These are phyloP conservation scores for Zophobas atratus DNA, from an alignment of 1,140 invertebrate species.

Conservation along the genomic window DNA sequence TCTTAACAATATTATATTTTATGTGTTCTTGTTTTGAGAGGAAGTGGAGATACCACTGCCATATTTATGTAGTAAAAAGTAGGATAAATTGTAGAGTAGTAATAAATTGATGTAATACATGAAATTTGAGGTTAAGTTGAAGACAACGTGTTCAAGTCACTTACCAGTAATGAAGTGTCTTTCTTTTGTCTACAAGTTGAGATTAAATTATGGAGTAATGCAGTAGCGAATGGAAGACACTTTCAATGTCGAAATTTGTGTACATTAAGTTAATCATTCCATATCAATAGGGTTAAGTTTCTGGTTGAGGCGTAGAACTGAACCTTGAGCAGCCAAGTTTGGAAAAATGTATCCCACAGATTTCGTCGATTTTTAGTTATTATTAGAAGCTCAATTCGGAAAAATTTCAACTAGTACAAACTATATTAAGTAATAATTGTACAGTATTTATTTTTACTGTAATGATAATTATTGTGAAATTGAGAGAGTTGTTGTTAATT, in stretches of 20 bases:
- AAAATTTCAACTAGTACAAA: conserved; percentile 28
- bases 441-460: conserved; percentile 42
- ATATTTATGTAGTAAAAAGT: no score
- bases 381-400: conserved; percentile 28
- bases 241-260: conserved; percentile 22
- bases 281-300: conserved; percentile 25
- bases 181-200: not conserved
- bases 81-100: no score
- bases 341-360: conserved; percentile 13
- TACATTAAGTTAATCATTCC: conserved; percentile 24
- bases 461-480: conserved; percentile 16
- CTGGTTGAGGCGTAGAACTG: conserved; percentile 6
- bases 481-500: not conserved
- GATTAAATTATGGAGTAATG: not conserved
- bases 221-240: not conserved
- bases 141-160: not conserved
- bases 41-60: no score
- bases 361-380: conserved; percentile 17
- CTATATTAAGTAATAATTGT: conserved; percentile 26
- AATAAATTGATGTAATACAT: no score
- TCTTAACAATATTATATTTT: no score
- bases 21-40: no score
- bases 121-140: not conserved
- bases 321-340: not conserved
- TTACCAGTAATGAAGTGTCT: not conserved